Conservation (phyloP, 2,888 invertebrate species). For the Pyrocoelia pectoralis region DNA sequence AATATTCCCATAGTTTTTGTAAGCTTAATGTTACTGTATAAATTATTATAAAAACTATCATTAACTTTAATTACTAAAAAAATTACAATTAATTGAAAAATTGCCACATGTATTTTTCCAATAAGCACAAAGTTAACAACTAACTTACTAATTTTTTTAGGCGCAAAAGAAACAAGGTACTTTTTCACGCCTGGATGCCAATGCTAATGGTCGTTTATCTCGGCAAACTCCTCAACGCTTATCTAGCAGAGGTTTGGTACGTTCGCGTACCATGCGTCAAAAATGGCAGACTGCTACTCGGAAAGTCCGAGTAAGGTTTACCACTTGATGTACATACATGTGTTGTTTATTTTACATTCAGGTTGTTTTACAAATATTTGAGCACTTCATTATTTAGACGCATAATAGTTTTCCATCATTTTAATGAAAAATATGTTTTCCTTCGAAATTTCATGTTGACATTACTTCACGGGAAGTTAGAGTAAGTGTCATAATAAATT, state of each 20-base stretch:
- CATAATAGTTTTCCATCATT: too few relatives aligned
- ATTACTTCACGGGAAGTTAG: too few relatives aligned
- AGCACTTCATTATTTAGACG: too few relatives aligned
- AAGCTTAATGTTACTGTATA: too few relatives aligned
- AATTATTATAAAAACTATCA: too few relatives aligned
- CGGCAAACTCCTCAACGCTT: constrained; percentile 74
- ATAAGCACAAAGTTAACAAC: background rate
- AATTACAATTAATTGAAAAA: too few relatives aligned
- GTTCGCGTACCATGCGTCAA: constrained; percentile 59
- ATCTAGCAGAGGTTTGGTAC: constrained; percentile 62
- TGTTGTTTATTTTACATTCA: background rate
- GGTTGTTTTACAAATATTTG: background rate
- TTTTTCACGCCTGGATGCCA: constrained; percentile 72
- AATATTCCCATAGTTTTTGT: too few relatives aligned
- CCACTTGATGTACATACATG: background rate
- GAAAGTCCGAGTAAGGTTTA: constrained; percentile 76
- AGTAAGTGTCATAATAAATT: too few relatives aligned
- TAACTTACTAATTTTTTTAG: constrained; percentile 54
- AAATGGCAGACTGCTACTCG: constrained; percentile 76
- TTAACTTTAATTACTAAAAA: too few relatives aligned
- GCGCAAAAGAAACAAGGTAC: constrained; percentile 69
- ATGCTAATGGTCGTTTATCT: constrained; percentile 68
- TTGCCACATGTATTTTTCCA: too few relatives aligned
- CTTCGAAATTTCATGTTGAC: too few relatives aligned
- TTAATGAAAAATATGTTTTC: too few relatives aligned